These are phyloP conservation scores for Drosophila pruinosa DNA, from an alignment of 1,140 invertebrate species.

Conservation along the genomic window DNA sequence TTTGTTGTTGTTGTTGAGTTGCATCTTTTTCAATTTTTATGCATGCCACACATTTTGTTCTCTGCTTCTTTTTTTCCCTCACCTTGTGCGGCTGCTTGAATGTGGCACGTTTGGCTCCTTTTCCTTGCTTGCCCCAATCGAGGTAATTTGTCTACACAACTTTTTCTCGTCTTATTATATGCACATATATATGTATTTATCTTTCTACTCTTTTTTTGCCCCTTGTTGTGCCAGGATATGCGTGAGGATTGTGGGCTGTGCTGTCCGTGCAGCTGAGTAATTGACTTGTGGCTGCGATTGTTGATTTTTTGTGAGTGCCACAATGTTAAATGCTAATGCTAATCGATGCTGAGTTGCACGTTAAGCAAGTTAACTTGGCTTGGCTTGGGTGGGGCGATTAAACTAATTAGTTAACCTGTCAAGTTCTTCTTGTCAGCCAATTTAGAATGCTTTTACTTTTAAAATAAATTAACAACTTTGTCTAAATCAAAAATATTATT, in stretches of 20 bases:
- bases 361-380: neutral
- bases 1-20: constrained; percentile 59
- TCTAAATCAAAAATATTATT: too few relatives aligned
- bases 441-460: too few relatives aligned
- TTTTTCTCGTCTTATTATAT: constrained; percentile 13
- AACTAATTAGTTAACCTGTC: neutral
- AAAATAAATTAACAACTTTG: too few relatives aligned
- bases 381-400: neutral
- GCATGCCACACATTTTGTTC: constrained; percentile 65
- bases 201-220: constrained; percentile 8
- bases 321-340: neutral
- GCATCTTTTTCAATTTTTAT: constrained; percentile 77
- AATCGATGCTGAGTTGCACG: constrained; percentile 2
- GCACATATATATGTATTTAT: constrained; percentile 17
- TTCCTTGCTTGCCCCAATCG: constrained; percentile 12
- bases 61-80: constrained; percentile 31
- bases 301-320: neutral
- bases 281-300: constrained; percentile 32
- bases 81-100: constrained; percentile 50
- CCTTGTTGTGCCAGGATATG: constrained; percentile 32
- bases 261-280: constrained; percentile 39
- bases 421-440: too few relatives aligned
- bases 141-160: constrained; percentile 69
- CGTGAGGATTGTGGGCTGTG: constrained; percentile 34
- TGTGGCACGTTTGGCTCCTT: constrained; percentile 67